These are phyloP conservation scores for Drosophila kikkawai DNA, from an alignment of 1,140 invertebrate species.

Conservation along the genomic window DNA sequence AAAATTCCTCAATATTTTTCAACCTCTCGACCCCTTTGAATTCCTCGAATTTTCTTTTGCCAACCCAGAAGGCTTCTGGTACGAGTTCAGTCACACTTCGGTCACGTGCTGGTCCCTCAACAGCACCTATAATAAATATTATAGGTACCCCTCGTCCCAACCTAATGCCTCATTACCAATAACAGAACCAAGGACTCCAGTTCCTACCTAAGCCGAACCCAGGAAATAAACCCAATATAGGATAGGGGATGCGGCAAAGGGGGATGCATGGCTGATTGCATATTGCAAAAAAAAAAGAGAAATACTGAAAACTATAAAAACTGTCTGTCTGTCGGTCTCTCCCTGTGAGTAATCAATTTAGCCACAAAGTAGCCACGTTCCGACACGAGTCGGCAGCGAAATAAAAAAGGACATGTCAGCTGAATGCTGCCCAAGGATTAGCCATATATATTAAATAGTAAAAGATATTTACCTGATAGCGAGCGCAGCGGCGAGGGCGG, in stretches of 20 bases:
- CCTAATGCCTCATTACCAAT: constrained; percentile 44
- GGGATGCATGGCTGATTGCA: constrained; percentile 37
- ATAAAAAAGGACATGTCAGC: constrained; percentile 56
- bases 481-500: constrained; percentile 81
- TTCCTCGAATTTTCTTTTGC: constrained; percentile 6
- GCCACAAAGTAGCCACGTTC: constrained; percentile 82
- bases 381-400: constrained; percentile 41
- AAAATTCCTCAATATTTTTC: background rate
- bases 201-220: constrained; percentile 43
- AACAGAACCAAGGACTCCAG: constrained; percentile 34
- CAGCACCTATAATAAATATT: constrained; percentile 51
- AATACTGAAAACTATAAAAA: constrained; percentile 47
- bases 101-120: constrained; percentile 66
- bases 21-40: background rate
- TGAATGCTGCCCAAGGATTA: constrained; percentile 77
- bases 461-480: constrained; percentile 74
- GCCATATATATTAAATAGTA: constrained; percentile 13
- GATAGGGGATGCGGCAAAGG: constrained; percentile 29
- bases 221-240: constrained; percentile 23
- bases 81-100: constrained; percentile 53
- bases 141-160: constrained; percentile 24
- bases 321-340: constrained; percentile 18
- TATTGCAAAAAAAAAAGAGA: constrained; percentile 34
- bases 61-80: background rate
- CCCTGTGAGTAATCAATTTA: constrained; percentile 79